Evolutionary conservation across 2,113 vertebrate genomes (phyloP).

Genomic region (Muscicapa adusta): DNA sequence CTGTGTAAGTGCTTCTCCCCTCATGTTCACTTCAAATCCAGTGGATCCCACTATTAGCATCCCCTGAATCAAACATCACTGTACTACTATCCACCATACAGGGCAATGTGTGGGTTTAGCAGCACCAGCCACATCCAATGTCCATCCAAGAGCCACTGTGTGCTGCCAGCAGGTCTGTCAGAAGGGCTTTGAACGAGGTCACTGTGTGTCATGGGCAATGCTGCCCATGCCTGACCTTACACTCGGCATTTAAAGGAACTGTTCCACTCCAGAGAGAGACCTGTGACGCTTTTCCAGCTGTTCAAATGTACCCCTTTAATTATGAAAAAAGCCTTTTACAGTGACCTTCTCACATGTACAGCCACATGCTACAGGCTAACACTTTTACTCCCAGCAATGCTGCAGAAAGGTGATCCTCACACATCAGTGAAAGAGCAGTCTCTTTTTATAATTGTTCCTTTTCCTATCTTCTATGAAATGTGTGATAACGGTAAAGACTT

Average conservation of each 20-base stretch:
- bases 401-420: not conserved
- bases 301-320: not conserved
- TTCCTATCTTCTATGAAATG: not conserved
- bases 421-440: not conserved
- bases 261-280: not conserved
- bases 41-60: not conserved
- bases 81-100: fast-evolving
- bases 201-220: not conserved
- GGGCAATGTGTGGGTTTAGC: not conserved
- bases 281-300: not conserved
- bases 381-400: not conserved
- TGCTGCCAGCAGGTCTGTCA: not conserved
- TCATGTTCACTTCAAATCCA: not conserved
- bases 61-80: not conserved
- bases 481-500: not conserved
- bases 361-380: not conserved
- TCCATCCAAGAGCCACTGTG: not conserved
- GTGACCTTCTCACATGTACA: not conserved
- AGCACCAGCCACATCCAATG: not conserved
- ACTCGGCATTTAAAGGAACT: not conserved
- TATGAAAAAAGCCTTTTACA: not conserved
- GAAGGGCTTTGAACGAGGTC: not conserved
- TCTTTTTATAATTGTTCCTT: not conserved
- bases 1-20: not conserved
- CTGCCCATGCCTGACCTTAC: not conserved